Percentiles rank a stretch among this genome's conserved stretches.
These are phyloP conservation scores for Diadegma fenestrale DNA, from an alignment of 2,888 invertebrate genomes.

Conservation along the genomic window DNA sequence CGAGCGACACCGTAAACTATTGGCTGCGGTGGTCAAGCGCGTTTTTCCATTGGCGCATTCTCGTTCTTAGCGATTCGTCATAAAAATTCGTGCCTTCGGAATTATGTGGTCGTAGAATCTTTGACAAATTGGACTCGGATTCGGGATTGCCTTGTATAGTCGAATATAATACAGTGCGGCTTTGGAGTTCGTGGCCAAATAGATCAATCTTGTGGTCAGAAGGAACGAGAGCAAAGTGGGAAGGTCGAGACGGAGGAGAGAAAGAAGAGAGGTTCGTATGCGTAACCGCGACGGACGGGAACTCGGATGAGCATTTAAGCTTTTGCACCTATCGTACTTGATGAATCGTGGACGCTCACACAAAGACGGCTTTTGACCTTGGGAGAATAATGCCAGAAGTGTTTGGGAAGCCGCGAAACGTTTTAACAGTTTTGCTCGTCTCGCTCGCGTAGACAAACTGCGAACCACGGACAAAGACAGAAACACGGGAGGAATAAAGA, in stretches of 20 bases:
- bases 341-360: slow-evolving; percentile 59
- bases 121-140: neutral
- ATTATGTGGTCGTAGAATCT: neutral
- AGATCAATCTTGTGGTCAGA: slow-evolving; percentile 63
- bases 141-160: neutral
- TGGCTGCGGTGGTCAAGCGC: neutral
- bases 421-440: slow-evolving; percentile 50
- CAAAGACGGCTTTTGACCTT: slow-evolving; percentile 59
- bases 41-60: neutral
- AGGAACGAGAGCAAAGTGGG: slow-evolving; percentile 51
- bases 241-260: slow-evolving; percentile 51
- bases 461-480: slow-evolving; percentile 34
- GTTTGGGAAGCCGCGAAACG: slow-evolving; percentile 49
- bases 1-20: neutral
- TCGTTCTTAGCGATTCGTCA: neutral
- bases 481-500: slow-evolving; percentile 31
- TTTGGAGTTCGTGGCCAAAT: slow-evolving; percentile 65
- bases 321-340: slow-evolving; percentile 49
- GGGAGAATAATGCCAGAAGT: slow-evolving; percentile 62
- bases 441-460: slow-evolving; percentile 21
- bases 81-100: neutral
- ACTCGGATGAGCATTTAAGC: slow-evolving; percentile 39
- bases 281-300: slow-evolving; percentile 33
- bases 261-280: neutral
- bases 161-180: neutral